Evolutionary conservation across 2,888 invertebrate species (phyloP), one percentile per base, ranked within the genome.

Genomic region (Thumatha senex): DNA sequence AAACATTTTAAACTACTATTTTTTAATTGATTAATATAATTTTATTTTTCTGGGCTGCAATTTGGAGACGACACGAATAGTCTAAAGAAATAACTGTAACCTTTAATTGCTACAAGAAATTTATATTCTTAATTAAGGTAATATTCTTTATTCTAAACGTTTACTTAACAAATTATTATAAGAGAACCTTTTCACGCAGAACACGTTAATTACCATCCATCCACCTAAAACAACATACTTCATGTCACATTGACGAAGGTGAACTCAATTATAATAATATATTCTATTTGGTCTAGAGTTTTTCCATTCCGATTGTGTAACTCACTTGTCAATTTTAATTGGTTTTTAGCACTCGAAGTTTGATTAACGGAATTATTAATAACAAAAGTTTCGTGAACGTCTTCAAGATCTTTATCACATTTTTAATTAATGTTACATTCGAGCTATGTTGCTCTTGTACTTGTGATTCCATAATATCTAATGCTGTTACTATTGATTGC

Each of bases 281-380:
- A 67, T 67, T 67, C 78, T 79, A 78, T 75, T 73, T 79, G 72
- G 71, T 72, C 59, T 74, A 76, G 68, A 66, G 67, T 68, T 63
- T 76, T 76, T 72, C 66, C 67, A 66, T 61, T 69, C 64, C 66
- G 67, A 76, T 81, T 81, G 77, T 72, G 77, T 70, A 81, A 68
- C 79, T 74, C 70, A 67, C 73, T 68, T 70, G 74, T 83, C 78
- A 78, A 67, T 72, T 82, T 82, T 82, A 85, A 86, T 86, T 85
- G 80, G 76, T 77, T 85, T 84, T 82, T 80, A 80, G 78, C 76
- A 76, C 71, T 80, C 62, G 46, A 55, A 63, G 56, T 57, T 69
- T 64, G 56, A 67, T 66, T 62, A 69, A 67, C 55, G 40, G 46
- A 49, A 57, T 69, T 63, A 63, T 69, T 62, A 63, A 52, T 57